Base-by-base conservation (phyloP, 2,888 invertebrate species). In the Creontiades dilutus region DNA sequence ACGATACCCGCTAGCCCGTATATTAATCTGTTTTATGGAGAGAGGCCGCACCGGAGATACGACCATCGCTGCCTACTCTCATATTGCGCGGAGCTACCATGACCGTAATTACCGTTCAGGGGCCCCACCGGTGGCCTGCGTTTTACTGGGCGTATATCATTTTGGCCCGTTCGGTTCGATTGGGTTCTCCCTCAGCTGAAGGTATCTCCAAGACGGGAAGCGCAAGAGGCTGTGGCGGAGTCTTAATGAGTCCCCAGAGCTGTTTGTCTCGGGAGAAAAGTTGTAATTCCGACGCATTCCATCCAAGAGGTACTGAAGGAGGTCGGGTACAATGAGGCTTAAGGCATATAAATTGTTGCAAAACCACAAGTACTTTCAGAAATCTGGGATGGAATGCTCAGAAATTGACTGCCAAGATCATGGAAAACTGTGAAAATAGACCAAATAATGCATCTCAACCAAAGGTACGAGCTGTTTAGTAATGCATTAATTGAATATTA, bases 81-180 rank as follows among this genome's bases (percentile, higher is more conserved):
- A 68, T 68, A 68, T 68, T 68, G 68, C 68, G 19, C 68, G 19
- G 19, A 57, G 57, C 57, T 68, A 19, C 19, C 27, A 68, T 68
- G 68, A 19, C 68, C 23, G 68, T 68, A 68, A 68, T 68, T 68
- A 68, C 68, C 68, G 68, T 23, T 19, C 23, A 68, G n/a, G 57
- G 68, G 68, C 68, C 68, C 68, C 68, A 68, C 68, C 23, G 23
- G 68, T 68, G 68, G 68, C 68, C 68, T 23, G 68, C 68, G 68
- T 68, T 68, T 68, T 68, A 68, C 68, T 23, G 68, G 19, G 68
- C 68, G 68, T 68, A 68, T 68, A 68, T 68, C 68, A 68, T 68
- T 68, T 68, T 13, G 68, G 68, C 9, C 61, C 68, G 27, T 68
- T 68, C 68, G 11, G 19, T 27, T 68, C 68, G 68, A 68, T 68